Evolutionary conservation across 2,113 vertebrate genomes (phyloP).

Genomic region (Vulpes ferrilata): DNA sequence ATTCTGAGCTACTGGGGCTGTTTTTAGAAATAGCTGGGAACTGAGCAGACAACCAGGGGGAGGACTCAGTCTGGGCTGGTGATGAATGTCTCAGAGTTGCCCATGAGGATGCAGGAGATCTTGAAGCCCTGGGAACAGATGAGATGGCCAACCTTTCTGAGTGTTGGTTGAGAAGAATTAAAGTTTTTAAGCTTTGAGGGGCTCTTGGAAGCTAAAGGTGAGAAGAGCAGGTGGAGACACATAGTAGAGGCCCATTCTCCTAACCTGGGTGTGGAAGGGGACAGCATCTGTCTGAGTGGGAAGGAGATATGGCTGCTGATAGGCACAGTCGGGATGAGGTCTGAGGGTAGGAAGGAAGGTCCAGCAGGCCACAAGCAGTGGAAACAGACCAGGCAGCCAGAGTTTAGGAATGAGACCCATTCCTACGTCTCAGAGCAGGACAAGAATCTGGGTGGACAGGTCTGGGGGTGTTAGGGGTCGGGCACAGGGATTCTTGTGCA

Average conservation of each 20-base stretch:
- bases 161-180: not conserved
- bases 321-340: not conserved
- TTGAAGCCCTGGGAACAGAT: not conserved
- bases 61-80: not conserved
- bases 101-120: not conserved
- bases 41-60: not conserved
- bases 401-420: not conserved
- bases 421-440: not conserved
- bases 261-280: not conserved
- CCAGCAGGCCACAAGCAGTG: not conserved
- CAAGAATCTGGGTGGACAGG: not conserved
- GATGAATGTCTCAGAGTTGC: not conserved
- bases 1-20: not conserved
- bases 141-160: not conserved
- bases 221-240: not conserved
- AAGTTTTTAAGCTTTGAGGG: not conserved
- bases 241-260: not conserved
- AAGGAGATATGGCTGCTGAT: not conserved
- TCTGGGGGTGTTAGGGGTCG: not conserved
- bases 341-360: not conserved
- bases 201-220: not conserved
- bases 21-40: not conserved
- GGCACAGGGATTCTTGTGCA: fast-evolving
- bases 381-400: not conserved
- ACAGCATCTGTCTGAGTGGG: not conserved